These are phyloP conservation scores for Pterocles gutturalis DNA, from an alignment of 2,113 vertebrate species.

Conservation along the genomic window DNA sequence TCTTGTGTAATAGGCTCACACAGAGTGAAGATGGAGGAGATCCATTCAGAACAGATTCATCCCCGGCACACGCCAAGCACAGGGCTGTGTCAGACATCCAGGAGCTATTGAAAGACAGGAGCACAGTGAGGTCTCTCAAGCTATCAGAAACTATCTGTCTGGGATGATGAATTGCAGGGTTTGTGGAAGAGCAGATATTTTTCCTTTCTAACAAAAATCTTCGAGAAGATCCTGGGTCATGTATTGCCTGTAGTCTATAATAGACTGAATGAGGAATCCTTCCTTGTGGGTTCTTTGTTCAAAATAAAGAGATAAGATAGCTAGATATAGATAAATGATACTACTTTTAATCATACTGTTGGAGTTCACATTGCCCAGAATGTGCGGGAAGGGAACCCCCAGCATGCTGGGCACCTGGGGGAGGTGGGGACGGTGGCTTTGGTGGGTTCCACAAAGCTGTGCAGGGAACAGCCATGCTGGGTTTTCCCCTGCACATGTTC, in stretches of 20 bases:
- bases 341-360: neutral
- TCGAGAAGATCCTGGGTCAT: neutral
- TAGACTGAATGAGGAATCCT: neutral
- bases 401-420: fast-evolving
- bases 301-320: neutral
- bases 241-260: neutral
- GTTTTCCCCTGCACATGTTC: neutral
- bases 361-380: neutral
- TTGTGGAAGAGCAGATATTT: neutral
- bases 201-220: neutral
- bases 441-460: neutral
- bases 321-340: neutral
- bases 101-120: neutral
- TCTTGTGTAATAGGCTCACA: neutral
- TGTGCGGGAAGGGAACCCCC: neutral
- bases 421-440: neutral
- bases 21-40: neutral
- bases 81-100: neutral
- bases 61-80: fast-evolving
- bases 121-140: neutral
- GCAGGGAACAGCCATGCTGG: neutral
- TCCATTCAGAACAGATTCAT: neutral
- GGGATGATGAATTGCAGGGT: neutral
- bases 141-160: neutral
- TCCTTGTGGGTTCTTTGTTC: neutral